These are phyloP conservation scores for Pionites leucogaster DNA, from an alignment of 2,113 vertebrate species.

Conservation along the genomic window DNA sequence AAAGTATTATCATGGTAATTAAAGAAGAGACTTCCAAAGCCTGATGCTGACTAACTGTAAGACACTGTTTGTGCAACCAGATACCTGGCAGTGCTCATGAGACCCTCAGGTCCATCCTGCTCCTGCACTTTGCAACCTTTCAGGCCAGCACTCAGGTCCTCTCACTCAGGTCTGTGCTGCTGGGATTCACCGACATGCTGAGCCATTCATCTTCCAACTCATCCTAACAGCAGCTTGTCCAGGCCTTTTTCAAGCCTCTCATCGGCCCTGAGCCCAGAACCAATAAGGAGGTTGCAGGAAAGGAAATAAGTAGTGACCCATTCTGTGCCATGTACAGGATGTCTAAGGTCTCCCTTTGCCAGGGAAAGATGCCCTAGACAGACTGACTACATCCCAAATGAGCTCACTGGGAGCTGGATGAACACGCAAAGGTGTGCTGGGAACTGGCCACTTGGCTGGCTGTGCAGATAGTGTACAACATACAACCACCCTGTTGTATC, in stretches of 20 bases:
- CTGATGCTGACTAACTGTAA: background rate
- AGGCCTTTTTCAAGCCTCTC: background rate
- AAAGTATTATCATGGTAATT: background rate
- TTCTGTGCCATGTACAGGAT: fast-evolving
- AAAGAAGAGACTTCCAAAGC: background rate
- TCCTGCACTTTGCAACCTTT: background rate
- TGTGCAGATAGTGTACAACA: background rate
- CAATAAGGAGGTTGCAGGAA: background rate
- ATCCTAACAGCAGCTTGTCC: background rate
- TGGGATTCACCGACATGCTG: fast-evolving
- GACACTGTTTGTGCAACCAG: no score
- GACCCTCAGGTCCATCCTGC: background rate
- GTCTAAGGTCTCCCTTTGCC: background rate
- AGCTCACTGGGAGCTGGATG: background rate
- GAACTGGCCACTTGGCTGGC: background rate
- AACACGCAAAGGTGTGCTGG: background rate
- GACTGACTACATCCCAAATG: fast-evolving
- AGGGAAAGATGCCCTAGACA: background rate
- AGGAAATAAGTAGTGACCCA: background rate
- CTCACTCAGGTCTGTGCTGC: background rate
- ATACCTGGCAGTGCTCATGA: background rate
- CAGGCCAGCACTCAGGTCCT: fast-evolving
- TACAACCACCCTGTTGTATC: fast-evolving
- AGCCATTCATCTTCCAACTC: background rate
- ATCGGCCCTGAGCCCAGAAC: background rate